A percentile compares a stretch with the other conserved stretches of the same genome.
Conservation (phyloP, 2,888 invertebrate species). For the Stratiomys singularior region DNA sequence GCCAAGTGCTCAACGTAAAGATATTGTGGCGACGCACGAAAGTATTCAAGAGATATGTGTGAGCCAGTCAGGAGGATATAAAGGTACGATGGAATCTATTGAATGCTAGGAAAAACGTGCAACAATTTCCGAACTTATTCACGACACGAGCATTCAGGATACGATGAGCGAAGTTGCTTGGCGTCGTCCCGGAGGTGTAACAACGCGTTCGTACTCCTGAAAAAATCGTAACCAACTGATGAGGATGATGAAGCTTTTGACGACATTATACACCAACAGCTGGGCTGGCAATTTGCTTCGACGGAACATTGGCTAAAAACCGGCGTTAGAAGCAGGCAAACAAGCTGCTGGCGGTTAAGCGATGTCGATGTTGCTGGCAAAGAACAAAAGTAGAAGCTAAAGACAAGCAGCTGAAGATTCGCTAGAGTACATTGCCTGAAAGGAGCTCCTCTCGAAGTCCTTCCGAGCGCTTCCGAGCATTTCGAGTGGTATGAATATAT, state of each 20-base stretch:
- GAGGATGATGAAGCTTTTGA: conserved; percentile 51
- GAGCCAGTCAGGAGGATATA: background rate
- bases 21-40: background rate
- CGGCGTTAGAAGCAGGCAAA: conserved; percentile 11
- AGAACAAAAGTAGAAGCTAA: background rate
- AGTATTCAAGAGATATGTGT: background rate
- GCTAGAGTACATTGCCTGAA: background rate
- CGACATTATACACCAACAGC: conserved; percentile 47
- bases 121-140: conserved; percentile 4
- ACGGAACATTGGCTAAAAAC: conserved; percentile 5
- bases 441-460: background rate
- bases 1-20: background rate
- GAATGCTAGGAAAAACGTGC: too few species aligned
- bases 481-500: background rate
- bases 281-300: conserved; percentile 24
- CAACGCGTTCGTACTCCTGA: conserved; percentile 49
- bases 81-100: background rate
- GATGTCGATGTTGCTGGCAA: too few species aligned
- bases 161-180: background rate
- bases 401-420: background rate
- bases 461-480: background rate
- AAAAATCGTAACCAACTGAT: conserved; percentile 52
- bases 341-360: background rate
- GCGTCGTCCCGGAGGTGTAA: conserved; percentile 9
- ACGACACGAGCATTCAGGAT: background rate